Percentiles rank a stretch among this genome's conserved stretches.
Evolutionary conservation across 2,113 vertebrate genomes (phyloP).

Genomic region (Prietella phreatophila): DNA sequence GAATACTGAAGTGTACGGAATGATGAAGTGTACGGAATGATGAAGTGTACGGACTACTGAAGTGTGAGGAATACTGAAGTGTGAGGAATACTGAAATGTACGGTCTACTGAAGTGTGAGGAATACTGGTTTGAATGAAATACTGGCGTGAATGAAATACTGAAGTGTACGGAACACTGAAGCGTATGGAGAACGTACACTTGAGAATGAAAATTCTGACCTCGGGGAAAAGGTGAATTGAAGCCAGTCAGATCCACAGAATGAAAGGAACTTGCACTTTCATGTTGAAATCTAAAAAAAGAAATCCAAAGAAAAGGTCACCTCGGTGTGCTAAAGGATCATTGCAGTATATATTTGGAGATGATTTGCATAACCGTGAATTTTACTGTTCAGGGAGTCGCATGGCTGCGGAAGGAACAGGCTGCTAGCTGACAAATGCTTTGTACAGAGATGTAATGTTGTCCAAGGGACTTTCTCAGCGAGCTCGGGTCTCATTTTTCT

Average conservation of each 20-base stretch:
- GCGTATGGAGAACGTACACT: not conserved
- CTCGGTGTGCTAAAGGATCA: not conserved
- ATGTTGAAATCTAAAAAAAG: not conserved
- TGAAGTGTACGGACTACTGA: not conserved
- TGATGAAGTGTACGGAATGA: not conserved
- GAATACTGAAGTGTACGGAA: not conserved
- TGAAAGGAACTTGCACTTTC: not conserved
- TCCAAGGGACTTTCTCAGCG: conserved; percentile 52
- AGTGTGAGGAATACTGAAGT: not conserved
- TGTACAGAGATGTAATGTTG: conserved; percentile 49
- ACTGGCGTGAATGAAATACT: not conserved
- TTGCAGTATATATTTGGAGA: not conserved
- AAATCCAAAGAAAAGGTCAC: not conserved
- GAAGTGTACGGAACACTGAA: not conserved
- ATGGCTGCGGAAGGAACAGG: conserved; percentile 19
- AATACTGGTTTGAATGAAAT: not conserved
- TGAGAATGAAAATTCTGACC: not conserved
- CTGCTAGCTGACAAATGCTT: conserved; percentile 48
- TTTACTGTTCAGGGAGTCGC: conserved; percentile 20
- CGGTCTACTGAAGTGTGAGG: not conserved
- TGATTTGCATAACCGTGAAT: conserved; percentile 17
- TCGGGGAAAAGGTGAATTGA: not conserved
- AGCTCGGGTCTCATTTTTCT: conserved; percentile 43
- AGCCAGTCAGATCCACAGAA: not conserved
- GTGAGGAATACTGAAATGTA: no score